Conservation (phyloP, 2,888 invertebrate genomes). For the Caenorhabditis imperialis region DNA sequence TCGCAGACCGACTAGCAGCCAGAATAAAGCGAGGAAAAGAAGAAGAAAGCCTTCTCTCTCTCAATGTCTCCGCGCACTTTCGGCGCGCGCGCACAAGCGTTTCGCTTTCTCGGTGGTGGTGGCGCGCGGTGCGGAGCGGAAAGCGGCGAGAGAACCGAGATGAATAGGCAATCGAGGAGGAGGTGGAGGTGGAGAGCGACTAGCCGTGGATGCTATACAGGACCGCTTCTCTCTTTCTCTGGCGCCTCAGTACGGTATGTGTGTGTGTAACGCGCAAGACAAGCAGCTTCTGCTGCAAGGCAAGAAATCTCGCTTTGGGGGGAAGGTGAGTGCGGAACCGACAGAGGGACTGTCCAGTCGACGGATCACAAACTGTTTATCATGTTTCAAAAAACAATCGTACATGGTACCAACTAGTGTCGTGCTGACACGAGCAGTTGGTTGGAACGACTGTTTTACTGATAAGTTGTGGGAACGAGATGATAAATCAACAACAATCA, state of each 20-base stretch:
- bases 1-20: conserved; percentile 11
- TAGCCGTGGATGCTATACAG: conserved; percentile 23
- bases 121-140: conserved; percentile 23
- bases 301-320: no score
- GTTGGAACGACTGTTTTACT: no score
- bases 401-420: conserved; percentile 6
- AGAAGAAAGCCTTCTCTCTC: conserved; percentile 27
- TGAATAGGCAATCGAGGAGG: conserved; percentile 41
- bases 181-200: conserved; percentile 15
- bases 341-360: conserved; percentile 25
- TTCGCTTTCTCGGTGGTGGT: conserved; percentile 38
- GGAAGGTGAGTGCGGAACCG: conserved; percentile 17
- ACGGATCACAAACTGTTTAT: no score
- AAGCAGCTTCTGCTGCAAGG: no score
- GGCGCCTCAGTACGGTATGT: conserved; percentile 1
- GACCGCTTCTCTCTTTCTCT: conserved; percentile 30
- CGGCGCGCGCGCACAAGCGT: conserved; percentile 12
- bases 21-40: conserved; percentile 22
- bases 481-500: no score
- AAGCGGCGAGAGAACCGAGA: conserved; percentile 23
- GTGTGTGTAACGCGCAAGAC: no score
- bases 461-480: no score
- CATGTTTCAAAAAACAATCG: no score
- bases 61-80: conserved; percentile 30
- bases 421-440: conserved; percentile 4